Evolutionary conservation across 2,888 invertebrate species (phyloP).

Genomic region (Cosmopolites sordidus): DNA sequence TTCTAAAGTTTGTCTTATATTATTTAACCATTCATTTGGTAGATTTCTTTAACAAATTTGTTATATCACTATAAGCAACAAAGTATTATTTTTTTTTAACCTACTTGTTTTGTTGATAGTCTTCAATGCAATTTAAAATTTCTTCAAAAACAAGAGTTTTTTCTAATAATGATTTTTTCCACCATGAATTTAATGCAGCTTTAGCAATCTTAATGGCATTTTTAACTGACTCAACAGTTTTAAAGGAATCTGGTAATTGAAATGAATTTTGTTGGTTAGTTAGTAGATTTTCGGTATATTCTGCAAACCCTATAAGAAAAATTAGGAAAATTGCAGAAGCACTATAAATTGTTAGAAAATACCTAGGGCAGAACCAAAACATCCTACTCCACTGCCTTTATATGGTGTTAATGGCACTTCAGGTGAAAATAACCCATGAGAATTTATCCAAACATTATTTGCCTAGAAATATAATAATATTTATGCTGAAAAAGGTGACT

Average conservation of each 20-base stretch:
- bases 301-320: constrained; percentile 26
- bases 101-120: constrained; percentile 23
- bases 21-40: constrained; percentile 22
- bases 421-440: constrained; percentile 51
- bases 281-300: constrained; percentile 15
- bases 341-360: constrained; percentile 5
- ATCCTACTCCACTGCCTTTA: constrained; percentile 52
- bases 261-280: neutral
- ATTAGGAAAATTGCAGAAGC: neutral
- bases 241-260: neutral
- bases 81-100: constrained; percentile 14
- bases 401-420: constrained; percentile 50
- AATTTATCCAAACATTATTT: constrained; percentile 55
- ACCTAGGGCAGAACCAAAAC: constrained; percentile 49
- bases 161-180: constrained; percentile 28
- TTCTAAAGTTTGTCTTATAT: constrained; percentile 30
- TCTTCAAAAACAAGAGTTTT: constrained; percentile 32
- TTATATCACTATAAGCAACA: no score
- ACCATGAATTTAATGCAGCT: constrained; percentile 47
- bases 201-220: constrained; percentile 52
- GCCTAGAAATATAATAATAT: constrained; percentile 37
- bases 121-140: constrained; percentile 29
- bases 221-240: constrained; percentile 40
- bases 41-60: no score
- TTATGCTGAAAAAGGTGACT: neutral